Evolutionary conservation across 2,113 vertebrate genomes (phyloP), one percentile per base, ranked within the genome.

Genomic region (Siphamia tubifer): DNA sequence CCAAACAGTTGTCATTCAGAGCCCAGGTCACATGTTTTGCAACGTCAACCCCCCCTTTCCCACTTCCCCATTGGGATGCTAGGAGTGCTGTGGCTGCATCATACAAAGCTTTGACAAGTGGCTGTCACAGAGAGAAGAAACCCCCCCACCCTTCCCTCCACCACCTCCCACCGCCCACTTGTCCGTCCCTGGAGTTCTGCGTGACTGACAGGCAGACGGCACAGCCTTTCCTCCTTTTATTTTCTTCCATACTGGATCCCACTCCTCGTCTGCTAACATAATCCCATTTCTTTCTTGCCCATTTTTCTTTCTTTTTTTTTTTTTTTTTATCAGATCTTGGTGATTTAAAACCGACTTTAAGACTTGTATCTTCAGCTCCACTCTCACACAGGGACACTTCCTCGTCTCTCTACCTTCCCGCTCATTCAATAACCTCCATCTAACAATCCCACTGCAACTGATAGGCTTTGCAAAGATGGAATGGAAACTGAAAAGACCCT

Each of bases 31-130:
- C 39, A 6, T 76, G 73, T 9, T 23, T 13, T 61, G n/a, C 73
- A 61, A 75, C 36, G 60, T 48, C 7, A 48, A 30, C 20, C 38
- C 12, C 56, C 39, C 6, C 15, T 3, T 0, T 6, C 0, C 15
- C 23, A 16, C 6, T 9, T 3, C 27, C 7, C 21, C 39, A 24
- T 20, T 15, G 13, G 57, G 68, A 73, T 35, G 28, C 24, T 48
- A 27, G 56, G 45, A 77, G 43, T 64, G 66, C 54, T 64, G 49
- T 25, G 40, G 43, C 79, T 72, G 69, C 62, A 79, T 57, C 74
- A 15, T 60, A 64, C 58, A 20, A 19, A 71, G 74, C 71, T 75
- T 61, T 84, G 87, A 86, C 85, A 73, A 77, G 83, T 51, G 35
- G 23, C 87, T 81, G 81, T 74, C 83, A 86, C 58, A 35, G 30